Base-by-base conservation (phyloP, 2,888 invertebrate genomes). In the Isotomurus palustris region DNA sequence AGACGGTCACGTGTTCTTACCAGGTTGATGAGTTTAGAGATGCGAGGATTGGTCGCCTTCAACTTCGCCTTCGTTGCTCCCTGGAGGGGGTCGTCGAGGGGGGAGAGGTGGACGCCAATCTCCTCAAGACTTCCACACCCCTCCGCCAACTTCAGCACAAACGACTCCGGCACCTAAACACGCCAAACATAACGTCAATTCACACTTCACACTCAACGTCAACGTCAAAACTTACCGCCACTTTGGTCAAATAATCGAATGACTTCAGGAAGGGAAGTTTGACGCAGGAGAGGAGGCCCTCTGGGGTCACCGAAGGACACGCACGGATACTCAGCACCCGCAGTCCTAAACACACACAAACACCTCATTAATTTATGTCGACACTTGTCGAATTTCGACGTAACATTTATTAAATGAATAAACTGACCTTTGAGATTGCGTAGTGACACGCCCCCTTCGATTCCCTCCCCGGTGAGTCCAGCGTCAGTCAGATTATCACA, bases 51-150 rank as follows among this genome's bases (percentile, higher is more conserved):
- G 2, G 47, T 44, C 14, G 28, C 27, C 36, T 58, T 61, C 3
- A 55, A 35, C 25, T 52, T 48, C 50, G 27, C 25, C 8, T 22
- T 53, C 21, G 58, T 4, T 2, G 47, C 25, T 2, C 27, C 8
- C n/a, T 53, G 36, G 1, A 44, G 50, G 2, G 5, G 6, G 32
- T 63, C 62, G 8, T 52, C 40, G 2, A 45, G n/a, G 10, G 53
- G 56, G 5, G 58, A 47, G 2, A 41, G 53, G 24, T 56, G 50
- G 19, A 61, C 48, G 1, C 58, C 38, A 6, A 60, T 24, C 2
- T 22, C 21, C 47, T 64, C 61, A n/a, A 64, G 43, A 29, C 58
- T 57, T 10, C 58, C 59, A 52, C 61, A 61, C 19, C 57, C 56
- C 6, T n/a, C 24, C 1, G 47, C 64, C 12, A 64, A 58, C 24